A percentile compares a stretch with the other conserved stretches of the same genome.
phyloP scores from a whole-genome alignment of 2,113 vertebrate genomes.

The Onychorhynchus coronatus region DNA sequence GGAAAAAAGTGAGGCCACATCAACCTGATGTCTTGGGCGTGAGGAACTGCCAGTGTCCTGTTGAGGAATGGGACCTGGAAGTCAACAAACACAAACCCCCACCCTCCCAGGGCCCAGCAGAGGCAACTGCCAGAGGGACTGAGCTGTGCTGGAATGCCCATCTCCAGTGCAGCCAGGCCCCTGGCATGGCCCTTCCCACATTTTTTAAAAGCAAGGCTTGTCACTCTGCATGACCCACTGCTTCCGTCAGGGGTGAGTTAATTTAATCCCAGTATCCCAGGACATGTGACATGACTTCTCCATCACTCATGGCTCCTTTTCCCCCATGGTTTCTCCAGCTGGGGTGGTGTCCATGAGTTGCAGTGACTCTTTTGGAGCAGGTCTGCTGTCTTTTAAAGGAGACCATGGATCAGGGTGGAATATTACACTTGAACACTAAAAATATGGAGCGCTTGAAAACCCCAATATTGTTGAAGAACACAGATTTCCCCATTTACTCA shows the following conservation, averaged over 20 bases:
- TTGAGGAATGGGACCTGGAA: neutral
- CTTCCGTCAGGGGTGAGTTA: neutral
- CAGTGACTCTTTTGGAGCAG: neutral
- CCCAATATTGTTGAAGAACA: neutral
- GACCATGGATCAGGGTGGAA: neutral
- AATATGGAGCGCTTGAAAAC: neutral
- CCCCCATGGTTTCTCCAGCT: neutral
- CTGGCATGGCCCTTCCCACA: neutral
- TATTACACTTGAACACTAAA: neutral
- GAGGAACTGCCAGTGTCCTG: neutral
- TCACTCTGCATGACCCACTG: fast-evolving
- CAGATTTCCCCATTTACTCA: neutral
- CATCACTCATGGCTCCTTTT: neutral
- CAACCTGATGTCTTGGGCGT: fast-evolving
- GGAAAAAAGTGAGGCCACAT: neutral
- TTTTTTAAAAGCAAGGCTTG: neutral
- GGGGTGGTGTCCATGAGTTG: neutral
- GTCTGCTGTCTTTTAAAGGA: neutral
- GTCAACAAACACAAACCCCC: neutral
- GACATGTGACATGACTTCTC: neutral
- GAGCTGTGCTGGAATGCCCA: neutral
- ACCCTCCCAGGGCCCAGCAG: neutral
- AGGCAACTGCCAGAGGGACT: neutral
- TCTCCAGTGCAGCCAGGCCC: neutral
- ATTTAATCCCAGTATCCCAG: neutral